Base-by-base conservation (phyloP, 2,888 invertebrate genomes). In the Cynaeus angustus region DNA sequence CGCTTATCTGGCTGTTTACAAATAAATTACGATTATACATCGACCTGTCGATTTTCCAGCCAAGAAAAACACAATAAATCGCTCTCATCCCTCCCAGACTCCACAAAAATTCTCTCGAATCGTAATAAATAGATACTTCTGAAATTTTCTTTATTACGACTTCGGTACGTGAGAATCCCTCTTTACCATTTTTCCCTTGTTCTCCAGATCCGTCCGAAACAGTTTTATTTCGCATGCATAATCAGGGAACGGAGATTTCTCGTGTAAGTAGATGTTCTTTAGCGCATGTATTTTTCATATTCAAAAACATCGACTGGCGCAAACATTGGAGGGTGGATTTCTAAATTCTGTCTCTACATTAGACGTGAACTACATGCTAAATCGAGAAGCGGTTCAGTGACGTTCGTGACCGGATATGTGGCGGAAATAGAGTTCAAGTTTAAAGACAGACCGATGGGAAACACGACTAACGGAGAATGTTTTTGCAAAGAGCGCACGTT, bases 381-480 rank as follows among this genome's bases (percentile, higher is more conserved):
- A 50, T 9, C 41, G n/a, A 41, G 56, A 64, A 56, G 45, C 66
- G 68, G 50, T 71, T 59, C 73, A 72, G 72, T 73, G 69, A 28
- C 69, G 71, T 72, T 67, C 72, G 74, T 74, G 74, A 72, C 72
- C 74, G 74, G 74, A 74, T 68, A 52, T 41, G 14, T 46, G 58
- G 46, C 55, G 74, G 74, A 74, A 72, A 74, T 74, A 59, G 68
- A 67, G 61, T 72, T 70, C 62, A 33, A 68, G 64, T 70, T 66
- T 59, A 58, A 52, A 65, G 30, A 33, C 9, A 46, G 37, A 66
- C 45, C 41, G 28, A 16, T 13, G 45, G 46, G 28, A 45, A 50
- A 43, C 7, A 3, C 37, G 26, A 41, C 33, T 16, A 38, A 65
- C 53, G 53, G 65, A 41, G 46, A 62, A 16, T 21, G 16, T 48